Evolutionary conservation across 2,113 vertebrate genomes (phyloP).

Genomic region (Synchiropus splendidus): DNA sequence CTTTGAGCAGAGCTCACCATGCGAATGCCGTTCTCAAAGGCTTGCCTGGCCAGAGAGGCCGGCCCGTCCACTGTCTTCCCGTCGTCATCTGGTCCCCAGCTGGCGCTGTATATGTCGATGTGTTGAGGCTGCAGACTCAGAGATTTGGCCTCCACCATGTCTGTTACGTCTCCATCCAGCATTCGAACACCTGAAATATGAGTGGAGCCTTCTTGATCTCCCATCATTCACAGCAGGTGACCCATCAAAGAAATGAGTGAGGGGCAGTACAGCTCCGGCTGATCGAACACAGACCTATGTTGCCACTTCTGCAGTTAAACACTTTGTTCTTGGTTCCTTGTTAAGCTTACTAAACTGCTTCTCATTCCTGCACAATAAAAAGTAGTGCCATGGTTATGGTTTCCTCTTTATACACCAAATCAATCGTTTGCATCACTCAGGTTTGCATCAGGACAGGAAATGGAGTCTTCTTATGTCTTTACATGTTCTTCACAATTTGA

Average conservation of each 20-base stretch:
- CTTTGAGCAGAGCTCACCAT: constrained; percentile 65
- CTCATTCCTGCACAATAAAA: constrained; percentile 3
- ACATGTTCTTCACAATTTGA: too few relatives aligned
- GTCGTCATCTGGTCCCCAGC: constrained; percentile 96
- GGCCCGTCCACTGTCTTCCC: constrained; percentile 97
- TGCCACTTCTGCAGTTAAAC: too few relatives aligned
- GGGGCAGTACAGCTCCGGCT: too few relatives aligned
- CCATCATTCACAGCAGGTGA: too few relatives aligned
- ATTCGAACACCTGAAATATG: constrained; percentile 82
- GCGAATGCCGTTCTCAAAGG: constrained; percentile 95
- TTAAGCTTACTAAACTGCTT: too few relatives aligned
- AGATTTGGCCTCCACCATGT: constrained; percentile 98
- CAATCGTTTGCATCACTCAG: too few relatives aligned
- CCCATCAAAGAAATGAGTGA: too few relatives aligned
- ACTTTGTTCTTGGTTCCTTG: background rate
- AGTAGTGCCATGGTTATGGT: background rate
- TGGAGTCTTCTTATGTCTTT: too few relatives aligned
- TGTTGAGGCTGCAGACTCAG: constrained; percentile 92
- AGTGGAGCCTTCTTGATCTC: too few relatives aligned
- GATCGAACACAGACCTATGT: too few relatives aligned
- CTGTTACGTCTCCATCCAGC: constrained; percentile 96
- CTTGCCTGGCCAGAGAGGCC: constrained; percentile 88
- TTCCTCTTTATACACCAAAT: too few relatives aligned
- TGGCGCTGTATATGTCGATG: constrained; percentile 96
- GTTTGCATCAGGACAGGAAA: too few relatives aligned